These are phyloP conservation scores for Drosophila sordidula DNA, from an alignment of 2,888 invertebrate genomes.

Conservation along the genomic window DNA sequence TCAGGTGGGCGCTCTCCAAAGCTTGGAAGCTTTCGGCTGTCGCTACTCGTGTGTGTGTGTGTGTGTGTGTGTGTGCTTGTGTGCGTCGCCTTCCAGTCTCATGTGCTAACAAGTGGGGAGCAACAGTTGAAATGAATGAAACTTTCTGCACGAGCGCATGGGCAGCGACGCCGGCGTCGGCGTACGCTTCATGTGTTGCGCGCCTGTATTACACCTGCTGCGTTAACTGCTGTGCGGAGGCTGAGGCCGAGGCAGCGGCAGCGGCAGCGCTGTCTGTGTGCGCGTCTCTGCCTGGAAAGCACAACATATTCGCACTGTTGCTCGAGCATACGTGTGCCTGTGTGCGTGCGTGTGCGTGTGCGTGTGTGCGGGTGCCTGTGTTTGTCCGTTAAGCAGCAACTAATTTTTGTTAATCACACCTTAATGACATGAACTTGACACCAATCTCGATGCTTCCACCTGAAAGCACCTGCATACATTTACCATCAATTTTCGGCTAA, in stretches of 20 bases:
- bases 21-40: slow-evolving; percentile 30
- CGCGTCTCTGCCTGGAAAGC: slow-evolving; percentile 48
- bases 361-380: slow-evolving; percentile 16
- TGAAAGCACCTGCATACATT: slow-evolving; percentile 22
- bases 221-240: neutral
- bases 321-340: slow-evolving; percentile 22
- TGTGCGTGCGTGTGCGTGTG: slow-evolving; percentile 6
- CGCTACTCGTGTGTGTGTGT: neutral
- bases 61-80: no score
- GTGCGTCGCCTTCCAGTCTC: slow-evolving; percentile 46
- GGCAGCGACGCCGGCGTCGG: slow-evolving; percentile 29
- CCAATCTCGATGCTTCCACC: slow-evolving; percentile 43
- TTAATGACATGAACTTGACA: slow-evolving; percentile 79
- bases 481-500: slow-evolving; percentile 57
- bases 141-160: slow-evolving; percentile 33
- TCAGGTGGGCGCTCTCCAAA: slow-evolving; percentile 38
- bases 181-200: slow-evolving; percentile 71
- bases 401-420: slow-evolving; percentile 80
- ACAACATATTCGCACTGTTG: slow-evolving; percentile 57
- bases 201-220: slow-evolving; percentile 53
- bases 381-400: slow-evolving; percentile 70
- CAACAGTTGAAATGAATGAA: slow-evolving; percentile 82
- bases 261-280: slow-evolving; percentile 1
- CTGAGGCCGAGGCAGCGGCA: slow-evolving; percentile 10
- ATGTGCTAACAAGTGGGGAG: slow-evolving; percentile 82